phyloP scores from a whole-genome alignment of 2,113 vertebrate species.

The Ptilonorhynchus violaceus region DNA sequence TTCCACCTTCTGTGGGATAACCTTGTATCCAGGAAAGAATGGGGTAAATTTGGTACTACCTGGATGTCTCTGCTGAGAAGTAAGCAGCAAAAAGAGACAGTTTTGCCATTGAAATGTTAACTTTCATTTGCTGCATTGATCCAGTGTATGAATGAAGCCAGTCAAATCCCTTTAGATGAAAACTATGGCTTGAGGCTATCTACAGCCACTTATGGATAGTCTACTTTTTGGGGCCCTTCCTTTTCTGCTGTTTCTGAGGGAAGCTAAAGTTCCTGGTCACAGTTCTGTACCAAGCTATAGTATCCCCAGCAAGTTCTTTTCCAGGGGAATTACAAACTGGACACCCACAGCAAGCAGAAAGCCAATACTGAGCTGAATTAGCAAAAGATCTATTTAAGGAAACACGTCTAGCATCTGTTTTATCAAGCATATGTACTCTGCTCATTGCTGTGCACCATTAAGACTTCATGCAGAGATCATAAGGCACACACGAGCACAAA shows the following conservation, averaged over 20 bases:
- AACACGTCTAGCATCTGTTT: conserved; percentile 17
- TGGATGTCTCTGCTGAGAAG: background rate
- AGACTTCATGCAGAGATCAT: background rate
- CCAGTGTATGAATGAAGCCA: background rate
- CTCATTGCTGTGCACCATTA: conserved; percentile 8
- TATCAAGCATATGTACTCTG: background rate
- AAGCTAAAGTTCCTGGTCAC: background rate
- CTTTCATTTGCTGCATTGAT: background rate
- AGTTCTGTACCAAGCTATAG: background rate
- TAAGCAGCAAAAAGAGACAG: background rate
- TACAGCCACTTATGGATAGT: background rate
- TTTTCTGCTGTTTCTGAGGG: background rate
- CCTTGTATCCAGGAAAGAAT: background rate
- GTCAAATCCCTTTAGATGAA: background rate
- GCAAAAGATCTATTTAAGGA: conserved; percentile 9
- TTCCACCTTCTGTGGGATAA: background rate
- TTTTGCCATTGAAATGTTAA: background rate
- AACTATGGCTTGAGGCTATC: background rate
- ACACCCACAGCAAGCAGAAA: background rate
- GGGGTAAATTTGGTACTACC: background rate
- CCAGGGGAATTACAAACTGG: background rate
- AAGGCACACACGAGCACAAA: background rate
- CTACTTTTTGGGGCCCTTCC: background rate
- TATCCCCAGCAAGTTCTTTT: background rate
- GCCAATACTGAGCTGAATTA: background rate